Conservation (phyloP, 2,888 invertebrate species). For the Tenthredo notha region DNA sequence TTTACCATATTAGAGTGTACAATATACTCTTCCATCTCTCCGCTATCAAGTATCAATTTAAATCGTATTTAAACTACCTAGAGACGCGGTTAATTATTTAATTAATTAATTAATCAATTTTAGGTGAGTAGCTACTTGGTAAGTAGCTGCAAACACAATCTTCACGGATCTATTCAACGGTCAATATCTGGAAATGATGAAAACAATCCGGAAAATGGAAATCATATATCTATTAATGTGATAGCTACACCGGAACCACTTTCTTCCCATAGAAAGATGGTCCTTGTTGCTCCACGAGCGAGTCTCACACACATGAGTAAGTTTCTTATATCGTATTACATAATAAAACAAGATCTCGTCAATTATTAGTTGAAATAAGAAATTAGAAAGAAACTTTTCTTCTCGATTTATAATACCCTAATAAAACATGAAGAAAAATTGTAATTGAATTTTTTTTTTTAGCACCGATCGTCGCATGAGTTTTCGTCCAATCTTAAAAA, state of each 20-base stretch:
- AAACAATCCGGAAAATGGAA: slow-evolving; percentile 62
- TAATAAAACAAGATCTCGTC: not conserved
- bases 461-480: slow-evolving; percentile 65
- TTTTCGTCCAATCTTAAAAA: not conserved
- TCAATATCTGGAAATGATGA: slow-evolving; percentile 58
- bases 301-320: slow-evolving; percentile 71
- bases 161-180: slow-evolving; percentile 63
- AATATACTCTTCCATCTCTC: not conserved
- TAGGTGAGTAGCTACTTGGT: slow-evolving; percentile 70
- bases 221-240: slow-evolving; percentile 74
- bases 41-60: not conserved
- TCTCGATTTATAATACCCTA: not conserved
- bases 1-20: slow-evolving; percentile 27
- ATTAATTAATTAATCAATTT: not conserved
- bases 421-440: not conserved
- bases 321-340: slow-evolving; percentile 50
- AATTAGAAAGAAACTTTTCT: not conserved
- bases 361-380: no score
- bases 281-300: slow-evolving; percentile 71
- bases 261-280: slow-evolving; percentile 71
- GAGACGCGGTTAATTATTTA: not conserved
- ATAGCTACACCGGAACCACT: slow-evolving; percentile 71
- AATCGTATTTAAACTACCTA: not conserved
- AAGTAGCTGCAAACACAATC: slow-evolving; percentile 68
- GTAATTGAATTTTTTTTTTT: slow-evolving; percentile 54